Evolutionary conservation across 2,888 invertebrate genomes (phyloP), one percentile per base, ranked within the genome.

Genomic region (Petrolisthes manimaculis): DNA sequence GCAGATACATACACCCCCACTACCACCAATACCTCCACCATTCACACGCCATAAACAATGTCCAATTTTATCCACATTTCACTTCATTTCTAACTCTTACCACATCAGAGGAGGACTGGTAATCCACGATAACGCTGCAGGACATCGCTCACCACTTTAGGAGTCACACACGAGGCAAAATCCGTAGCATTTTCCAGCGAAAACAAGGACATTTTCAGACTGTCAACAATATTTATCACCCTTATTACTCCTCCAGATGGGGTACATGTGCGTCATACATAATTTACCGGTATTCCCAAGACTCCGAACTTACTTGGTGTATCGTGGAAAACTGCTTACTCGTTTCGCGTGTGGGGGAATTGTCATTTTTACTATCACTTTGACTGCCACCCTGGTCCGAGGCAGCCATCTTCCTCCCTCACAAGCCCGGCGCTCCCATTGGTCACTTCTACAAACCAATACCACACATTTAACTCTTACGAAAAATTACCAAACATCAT

Each of bases 401-500:
- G 89, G 91, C 91, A 90, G 91, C 91, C 91, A 91, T 91, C 89
- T 91, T 91, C 89, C 88, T 88, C 80, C 86, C 83, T 77, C 86
- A 81, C 83, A 81, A 81, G 71, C 84, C 88, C 90, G 51, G 82
- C 61, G 14, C 81, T 81, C 81, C 81, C 77, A 89, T 89, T 89
- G 89, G 89, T 54, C 51, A 53, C 18, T 21, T 55, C 78, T 83
- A 53, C 53, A 69, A 86, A 79, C 83, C 14, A 53, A 24, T 54
- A 55, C 78, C 86, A 53, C 53, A 69, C 83, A 79, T 78, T 12
- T n/a, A 75, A 67, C 77, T 51, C 78, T 56, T 5, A 86, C 18
- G 12, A 55, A 56, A 86, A 86, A 86, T 24, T 14, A 54, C 4
- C 24, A 69, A n/a, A 37, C 55, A n/a, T 56, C n/a, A 24, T 8